These are phyloP conservation scores for Phycodurus eques DNA, from an alignment of 2,113 vertebrate genomes.

Conservation along the genomic window DNA sequence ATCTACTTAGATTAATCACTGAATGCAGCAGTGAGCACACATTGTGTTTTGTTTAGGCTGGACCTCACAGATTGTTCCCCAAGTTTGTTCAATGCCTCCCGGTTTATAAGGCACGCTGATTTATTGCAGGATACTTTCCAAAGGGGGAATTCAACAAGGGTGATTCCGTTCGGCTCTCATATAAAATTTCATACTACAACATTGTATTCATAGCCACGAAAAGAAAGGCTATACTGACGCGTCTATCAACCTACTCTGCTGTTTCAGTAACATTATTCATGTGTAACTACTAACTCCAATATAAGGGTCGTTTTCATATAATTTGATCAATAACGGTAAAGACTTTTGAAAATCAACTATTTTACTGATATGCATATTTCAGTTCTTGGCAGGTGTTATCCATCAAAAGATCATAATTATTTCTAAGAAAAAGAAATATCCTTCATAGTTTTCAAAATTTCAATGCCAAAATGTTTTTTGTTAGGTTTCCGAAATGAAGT, in stretches of 20 bases:
- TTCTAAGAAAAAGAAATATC: too few relatives aligned
- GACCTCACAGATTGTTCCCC: neutral
- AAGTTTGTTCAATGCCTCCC: neutral
- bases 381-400: too few relatives aligned
- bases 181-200: neutral
- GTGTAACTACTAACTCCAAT: neutral
- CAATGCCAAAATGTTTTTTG: too few relatives aligned
- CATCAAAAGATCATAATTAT: too few relatives aligned
- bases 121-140: slow-evolving; percentile 2
- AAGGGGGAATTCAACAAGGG: neutral
- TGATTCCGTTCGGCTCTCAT: neutral
- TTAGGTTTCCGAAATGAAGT: too few relatives aligned
- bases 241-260: neutral
- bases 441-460: too few relatives aligned
- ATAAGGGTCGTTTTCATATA: neutral
- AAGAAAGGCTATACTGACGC: neutral
- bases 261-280: neutral
- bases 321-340: neutral
- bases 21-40: slow-evolving; percentile 1
- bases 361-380: too few relatives aligned
- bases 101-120: slow-evolving; percentile 3
- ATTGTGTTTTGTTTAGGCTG: neutral
- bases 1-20: neutral
- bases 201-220: neutral
- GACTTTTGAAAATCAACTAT: neutral